Conservation (phyloP, 2,888 invertebrate species). For the Polylopha cassiicola region DNA sequence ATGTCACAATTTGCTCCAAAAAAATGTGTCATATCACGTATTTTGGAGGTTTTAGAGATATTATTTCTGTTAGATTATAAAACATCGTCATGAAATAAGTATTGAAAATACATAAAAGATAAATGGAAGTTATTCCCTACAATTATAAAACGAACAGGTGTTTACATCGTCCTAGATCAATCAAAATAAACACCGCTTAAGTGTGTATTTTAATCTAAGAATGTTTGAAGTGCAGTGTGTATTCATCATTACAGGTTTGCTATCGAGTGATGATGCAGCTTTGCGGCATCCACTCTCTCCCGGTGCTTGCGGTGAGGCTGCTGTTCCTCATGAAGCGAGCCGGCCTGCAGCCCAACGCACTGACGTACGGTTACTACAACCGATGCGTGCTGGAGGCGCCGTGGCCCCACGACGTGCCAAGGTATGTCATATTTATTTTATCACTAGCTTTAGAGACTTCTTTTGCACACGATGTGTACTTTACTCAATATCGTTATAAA, state of each 20-base stretch:
- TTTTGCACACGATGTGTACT: no score
- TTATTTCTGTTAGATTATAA: no score
- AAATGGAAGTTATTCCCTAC: no score
- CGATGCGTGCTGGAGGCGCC: constrained; percentile 94
- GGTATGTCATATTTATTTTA: constrained; percentile 37
- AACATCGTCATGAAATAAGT: no score
- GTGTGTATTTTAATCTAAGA: neutral
- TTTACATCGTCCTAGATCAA: no score
- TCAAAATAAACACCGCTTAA: neutral
- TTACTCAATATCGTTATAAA: no score
- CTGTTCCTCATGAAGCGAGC: constrained; percentile 94
- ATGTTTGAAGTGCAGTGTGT: neutral
- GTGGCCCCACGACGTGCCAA: constrained; percentile 92
- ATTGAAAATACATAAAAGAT: no score
- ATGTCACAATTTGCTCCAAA: no score
- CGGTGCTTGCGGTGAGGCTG: constrained; percentile 94
- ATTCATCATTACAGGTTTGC: constrained; percentile 81
- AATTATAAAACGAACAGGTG: no score
- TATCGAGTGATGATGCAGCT: constrained; percentile 99
- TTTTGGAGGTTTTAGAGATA: no score
- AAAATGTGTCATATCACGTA: no score
- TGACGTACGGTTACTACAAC: constrained; percentile 94
- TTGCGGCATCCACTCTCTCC: constrained; percentile 95
- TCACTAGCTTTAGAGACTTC: no score
- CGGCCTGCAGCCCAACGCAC: constrained; percentile 96